Conservation (phyloP, 2,113 vertebrate genomes). For the Hippopotamus amphibius region DNA sequence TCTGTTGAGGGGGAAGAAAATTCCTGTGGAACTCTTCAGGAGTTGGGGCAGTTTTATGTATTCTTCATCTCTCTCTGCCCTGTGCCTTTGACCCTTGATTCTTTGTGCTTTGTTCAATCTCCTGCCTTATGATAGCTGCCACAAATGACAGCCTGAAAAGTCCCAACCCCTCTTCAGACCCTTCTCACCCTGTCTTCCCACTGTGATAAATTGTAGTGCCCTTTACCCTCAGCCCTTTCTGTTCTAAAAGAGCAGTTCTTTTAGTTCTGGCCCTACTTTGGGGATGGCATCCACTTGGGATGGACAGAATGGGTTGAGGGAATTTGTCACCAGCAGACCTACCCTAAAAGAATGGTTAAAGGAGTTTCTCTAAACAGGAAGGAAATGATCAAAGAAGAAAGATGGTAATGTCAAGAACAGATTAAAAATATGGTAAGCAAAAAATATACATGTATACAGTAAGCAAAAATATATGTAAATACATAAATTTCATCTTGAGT, state of each 20-base stretch:
- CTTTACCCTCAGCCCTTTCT: background rate
- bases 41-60: background rate
- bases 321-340: background rate
- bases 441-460: background rate
- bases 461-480: background rate
- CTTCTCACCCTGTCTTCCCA: background rate
- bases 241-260: background rate
- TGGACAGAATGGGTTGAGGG: background rate
- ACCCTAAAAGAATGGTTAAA: background rate
- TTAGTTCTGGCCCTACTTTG: background rate
- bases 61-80: background rate
- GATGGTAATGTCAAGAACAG: background rate
- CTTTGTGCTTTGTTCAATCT: background rate
- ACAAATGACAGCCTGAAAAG: background rate
- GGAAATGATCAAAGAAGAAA: background rate
- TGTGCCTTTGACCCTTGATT: background rate
- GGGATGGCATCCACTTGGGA: background rate
- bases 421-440: background rate
- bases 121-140: background rate
- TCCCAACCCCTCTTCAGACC: background rate
- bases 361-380: conserved; percentile 11
- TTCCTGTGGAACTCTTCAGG: background rate
- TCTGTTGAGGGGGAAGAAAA: background rate
- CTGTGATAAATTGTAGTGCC: background rate
- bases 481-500: background rate